Base-by-base conservation (phyloP, 1,140 invertebrate genomes). In the Brachionus asplanchnoidis region DNA sequence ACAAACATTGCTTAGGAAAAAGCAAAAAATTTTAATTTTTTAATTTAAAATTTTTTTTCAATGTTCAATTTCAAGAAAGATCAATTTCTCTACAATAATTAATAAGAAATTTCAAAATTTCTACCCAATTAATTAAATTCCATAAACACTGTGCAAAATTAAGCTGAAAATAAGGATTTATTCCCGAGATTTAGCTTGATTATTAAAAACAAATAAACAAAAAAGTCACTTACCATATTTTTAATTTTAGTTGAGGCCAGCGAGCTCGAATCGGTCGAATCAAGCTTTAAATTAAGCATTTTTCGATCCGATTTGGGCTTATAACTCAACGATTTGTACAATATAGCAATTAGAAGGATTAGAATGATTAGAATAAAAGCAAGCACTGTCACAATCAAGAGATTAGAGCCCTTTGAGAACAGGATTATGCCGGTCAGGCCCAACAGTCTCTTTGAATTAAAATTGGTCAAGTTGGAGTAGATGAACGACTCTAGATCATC, bases 321-420 rank as follows among this genome's bases (percentile, higher is more conserved):
- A 40, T 40, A 42, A 40, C 14, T 73, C 20, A 73, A n/a, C 20
- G 68, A 73, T 73, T 73, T 73, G 40, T 73, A 73, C 28, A 73
- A 73, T 42, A 73, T 73, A 42, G 68, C 42, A 73, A 73, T 73
- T 73, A 73, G 36, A 17, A 73, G 68, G 28, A 73, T 73, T 73
- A 73, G 12, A 9, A 73, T 73, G n/a, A 73, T 73, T 73, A 73
- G 17, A 40, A 73, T 40, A 23, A 73, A 73, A 40, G 68, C 28
- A 20, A 73, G 40, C 40, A 73, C 36, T 42, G 68, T 40, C 0
- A 73, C 9, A 6, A 73, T 73, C 42, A 73, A 73, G 36, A 73
- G 40, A 73, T 73, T 73, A 20, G 68, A 73, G 32, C 68, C 68
- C 44, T 73, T 73, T 42, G 68, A 73, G 68, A 73, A 20, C 40